phyloP scores from a whole-genome alignment of 2,113 vertebrate species.

The Sander lucioperca region DNA sequence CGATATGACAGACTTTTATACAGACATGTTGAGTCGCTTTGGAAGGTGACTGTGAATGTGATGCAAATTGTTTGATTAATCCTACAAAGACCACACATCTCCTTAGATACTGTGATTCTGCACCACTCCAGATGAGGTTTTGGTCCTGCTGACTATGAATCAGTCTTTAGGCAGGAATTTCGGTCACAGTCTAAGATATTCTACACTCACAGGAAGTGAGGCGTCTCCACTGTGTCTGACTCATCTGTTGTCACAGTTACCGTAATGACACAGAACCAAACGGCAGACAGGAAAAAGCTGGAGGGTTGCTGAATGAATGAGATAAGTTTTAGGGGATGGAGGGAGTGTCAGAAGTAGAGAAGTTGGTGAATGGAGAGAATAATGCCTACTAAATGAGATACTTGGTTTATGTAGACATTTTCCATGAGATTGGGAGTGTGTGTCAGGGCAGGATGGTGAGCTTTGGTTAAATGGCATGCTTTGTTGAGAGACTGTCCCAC shows the following conservation, averaged over 20 bases:
- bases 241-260: slow-evolving; percentile 78
- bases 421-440: slow-evolving; percentile 58
- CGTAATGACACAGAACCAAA: slow-evolving; percentile 61
- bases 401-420: slow-evolving; percentile 51
- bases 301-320: slow-evolving; percentile 46
- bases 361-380: slow-evolving; percentile 20
- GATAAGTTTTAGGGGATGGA: slow-evolving; percentile 22
- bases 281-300: slow-evolving; percentile 73
- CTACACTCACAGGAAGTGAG: slow-evolving; percentile 79
- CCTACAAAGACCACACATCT: slow-evolving; percentile 30
- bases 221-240: slow-evolving; percentile 75
- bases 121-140: slow-evolving; percentile 7
- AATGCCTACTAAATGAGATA: slow-evolving; percentile 46
- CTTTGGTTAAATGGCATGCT: slow-evolving; percentile 41
- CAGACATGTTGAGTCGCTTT: slow-evolving; percentile 34
- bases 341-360: slow-evolving; percentile 58
- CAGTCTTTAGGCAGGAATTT: slow-evolving; percentile 62
- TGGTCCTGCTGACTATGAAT: slow-evolving; percentile 57
- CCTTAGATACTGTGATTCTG: neutral
- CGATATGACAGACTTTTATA: slow-evolving; percentile 6
- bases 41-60: slow-evolving; percentile 2
- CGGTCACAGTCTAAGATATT: slow-evolving; percentile 43
- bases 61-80: slow-evolving; percentile 8
- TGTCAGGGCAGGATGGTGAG: slow-evolving; percentile 36
- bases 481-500: slow-evolving; percentile 23